Percentiles rank a stretch among this genome's conserved stretches.
phyloP scores from a whole-genome alignment of 1,140 invertebrate genomes.

The Papilio glaucus region DNA sequence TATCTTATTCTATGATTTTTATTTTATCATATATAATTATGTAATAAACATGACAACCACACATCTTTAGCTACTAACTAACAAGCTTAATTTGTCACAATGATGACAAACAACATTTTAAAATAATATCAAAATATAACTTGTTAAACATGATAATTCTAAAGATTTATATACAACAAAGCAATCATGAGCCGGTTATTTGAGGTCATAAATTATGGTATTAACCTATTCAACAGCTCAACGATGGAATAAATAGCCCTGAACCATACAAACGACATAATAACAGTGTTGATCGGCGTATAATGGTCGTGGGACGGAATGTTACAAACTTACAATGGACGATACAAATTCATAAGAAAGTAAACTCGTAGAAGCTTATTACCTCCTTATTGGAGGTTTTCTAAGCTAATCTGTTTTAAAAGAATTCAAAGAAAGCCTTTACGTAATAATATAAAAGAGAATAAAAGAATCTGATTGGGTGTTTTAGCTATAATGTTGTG shows the following conservation, averaged over 20 bases:
- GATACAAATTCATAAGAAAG: neutral
- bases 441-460: neutral
- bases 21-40: too few species aligned
- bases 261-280: slow-evolving; percentile 30
- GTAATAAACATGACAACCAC: neutral
- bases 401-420: neutral
- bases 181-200: slow-evolving; percentile 1
- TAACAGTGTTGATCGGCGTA: slow-evolving; percentile 13
- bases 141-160: neutral
- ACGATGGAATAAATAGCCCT: slow-evolving; percentile 24
- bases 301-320: slow-evolving; percentile 15
- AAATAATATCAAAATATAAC: slow-evolving; percentile 7
- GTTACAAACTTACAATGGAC: slow-evolving; percentile 5
- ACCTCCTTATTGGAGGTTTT: neutral
- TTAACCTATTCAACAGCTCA: slow-evolving; percentile 19
- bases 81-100: neutral
- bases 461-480: neutral
- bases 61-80: neutral
- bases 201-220: slow-evolving; percentile 15
- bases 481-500: neutral
- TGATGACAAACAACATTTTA: neutral
- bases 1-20: too few species aligned
- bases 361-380: neutral
- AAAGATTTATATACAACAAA: neutral
- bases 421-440: neutral